Conservation (phyloP, 1,140 invertebrate species). For the Hylyphantes graminicola region DNA sequence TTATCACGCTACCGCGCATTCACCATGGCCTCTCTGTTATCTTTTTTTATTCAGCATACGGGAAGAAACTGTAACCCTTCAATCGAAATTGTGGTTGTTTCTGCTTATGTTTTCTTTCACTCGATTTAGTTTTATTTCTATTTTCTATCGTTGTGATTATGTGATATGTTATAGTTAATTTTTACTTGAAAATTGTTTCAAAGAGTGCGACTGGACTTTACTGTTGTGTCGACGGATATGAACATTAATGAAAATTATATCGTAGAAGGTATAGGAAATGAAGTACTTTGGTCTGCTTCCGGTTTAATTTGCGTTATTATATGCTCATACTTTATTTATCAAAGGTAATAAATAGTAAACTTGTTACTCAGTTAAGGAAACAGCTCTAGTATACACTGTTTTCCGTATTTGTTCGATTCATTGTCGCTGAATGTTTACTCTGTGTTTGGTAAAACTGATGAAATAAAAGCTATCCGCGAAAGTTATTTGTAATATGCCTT, state of each 20-base stretch:
- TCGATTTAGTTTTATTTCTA: too few relatives aligned
- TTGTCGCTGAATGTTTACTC: background rate
- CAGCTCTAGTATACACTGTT: background rate
- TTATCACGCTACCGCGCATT: too few relatives aligned
- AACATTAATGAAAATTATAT: slow-evolving; percentile 37
- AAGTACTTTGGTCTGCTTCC: slow-evolving; percentile 49
- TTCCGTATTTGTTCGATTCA: background rate
- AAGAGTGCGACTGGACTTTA: background rate
- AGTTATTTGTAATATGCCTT: too few relatives aligned
- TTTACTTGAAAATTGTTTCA: background rate
- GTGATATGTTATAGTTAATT: background rate
- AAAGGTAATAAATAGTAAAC: slow-evolving; percentile 20
- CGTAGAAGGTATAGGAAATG: slow-evolving; percentile 60
- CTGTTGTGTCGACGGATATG: slow-evolving; percentile 39
- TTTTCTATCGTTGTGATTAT: background rate
- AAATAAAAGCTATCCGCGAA: too few relatives aligned
- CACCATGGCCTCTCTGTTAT: too few relatives aligned
- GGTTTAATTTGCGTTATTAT: slow-evolving; percentile 25
- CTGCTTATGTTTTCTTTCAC: too few relatives aligned
- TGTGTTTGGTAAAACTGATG: too few relatives aligned
- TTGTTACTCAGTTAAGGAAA: background rate
- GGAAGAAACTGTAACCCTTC: too few relatives aligned
- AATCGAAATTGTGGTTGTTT: too few relatives aligned
- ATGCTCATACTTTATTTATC: slow-evolving; percentile 14
- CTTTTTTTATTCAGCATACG: too few relatives aligned